These are phyloP conservation scores for Beris morrisii DNA, from an alignment of 2,888 invertebrate species.

Conservation along the genomic window DNA sequence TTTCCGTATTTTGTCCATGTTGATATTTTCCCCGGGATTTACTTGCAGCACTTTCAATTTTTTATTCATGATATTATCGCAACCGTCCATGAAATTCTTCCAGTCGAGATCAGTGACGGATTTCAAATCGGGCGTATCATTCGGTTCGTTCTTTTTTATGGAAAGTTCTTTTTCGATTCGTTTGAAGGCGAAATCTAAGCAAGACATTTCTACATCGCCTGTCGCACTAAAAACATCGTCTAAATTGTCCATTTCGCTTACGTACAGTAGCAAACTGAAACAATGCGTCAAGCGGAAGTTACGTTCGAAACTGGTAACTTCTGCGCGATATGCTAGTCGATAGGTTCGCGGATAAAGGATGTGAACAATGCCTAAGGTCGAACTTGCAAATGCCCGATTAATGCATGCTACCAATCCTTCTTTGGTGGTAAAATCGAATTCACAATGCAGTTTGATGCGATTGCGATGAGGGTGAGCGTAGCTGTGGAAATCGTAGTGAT, in stretches of 20 bases:
- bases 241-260: constrained; percentile 44
- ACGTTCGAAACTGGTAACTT: constrained; percentile 47
- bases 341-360: constrained; percentile 71
- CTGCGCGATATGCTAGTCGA: constrained; percentile 47
- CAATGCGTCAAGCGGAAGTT: constrained; percentile 82
- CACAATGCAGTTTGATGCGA: constrained; percentile 46
- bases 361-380: constrained; percentile 47
- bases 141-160: constrained; percentile 42
- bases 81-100: neutral
- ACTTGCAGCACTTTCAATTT: neutral
- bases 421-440: constrained; percentile 58
- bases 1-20: neutral
- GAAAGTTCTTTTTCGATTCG: constrained; percentile 69
- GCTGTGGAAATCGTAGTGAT: constrained; percentile 42
- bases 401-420: constrained; percentile 55
- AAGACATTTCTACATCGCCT: constrained; percentile 42
- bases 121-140: neutral
- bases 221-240: constrained; percentile 1
- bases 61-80: constrained; percentile 6
- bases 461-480: constrained; percentile 49
- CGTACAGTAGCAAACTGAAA: constrained; percentile 70
- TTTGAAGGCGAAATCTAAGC: constrained; percentile 70
- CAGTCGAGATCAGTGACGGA: neutral
- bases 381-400: constrained; percentile 50
- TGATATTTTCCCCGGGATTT: neutral